These are phyloP conservation scores for Pangasius larnaudii DNA, from an alignment of 2,797 vertebrate genomes.

Conservation along the genomic window DNA sequence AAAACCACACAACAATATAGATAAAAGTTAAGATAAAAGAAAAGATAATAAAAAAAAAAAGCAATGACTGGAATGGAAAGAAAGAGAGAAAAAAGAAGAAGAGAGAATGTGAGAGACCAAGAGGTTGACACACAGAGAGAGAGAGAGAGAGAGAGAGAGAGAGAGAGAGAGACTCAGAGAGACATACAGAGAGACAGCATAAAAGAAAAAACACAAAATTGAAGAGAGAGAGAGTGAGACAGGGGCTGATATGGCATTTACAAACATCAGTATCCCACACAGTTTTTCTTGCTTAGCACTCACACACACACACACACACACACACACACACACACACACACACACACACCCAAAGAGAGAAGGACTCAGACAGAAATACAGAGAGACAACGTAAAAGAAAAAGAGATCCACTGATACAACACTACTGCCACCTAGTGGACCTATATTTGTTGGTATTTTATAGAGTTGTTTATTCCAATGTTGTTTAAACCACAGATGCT, in stretches of 20 bases:
- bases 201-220: neutral
- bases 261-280: neutral
- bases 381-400: neutral
- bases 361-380: neutral
- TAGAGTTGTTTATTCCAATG: too few relatives aligned
- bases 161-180: neutral
- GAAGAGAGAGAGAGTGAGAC: neutral
- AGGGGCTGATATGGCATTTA: neutral
- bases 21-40: neutral
- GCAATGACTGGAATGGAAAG: neutral
- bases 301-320: too few relatives aligned
- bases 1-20: neutral
- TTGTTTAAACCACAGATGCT: too few relatives aligned
- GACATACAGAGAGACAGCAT: too few relatives aligned
- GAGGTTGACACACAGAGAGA: neutral
- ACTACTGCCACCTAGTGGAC: constrained; percentile 23
- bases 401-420: neutral
- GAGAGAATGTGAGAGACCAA: neutral
- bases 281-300: neutral
- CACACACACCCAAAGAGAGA: neutral
- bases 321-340: too few relatives aligned
- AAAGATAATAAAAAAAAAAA: neutral
- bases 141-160: neutral
- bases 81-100: neutral
- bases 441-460: too few relatives aligned